Conservation (phyloP, 1,140 invertebrate genomes). For the Subanguina moxae region DNA sequence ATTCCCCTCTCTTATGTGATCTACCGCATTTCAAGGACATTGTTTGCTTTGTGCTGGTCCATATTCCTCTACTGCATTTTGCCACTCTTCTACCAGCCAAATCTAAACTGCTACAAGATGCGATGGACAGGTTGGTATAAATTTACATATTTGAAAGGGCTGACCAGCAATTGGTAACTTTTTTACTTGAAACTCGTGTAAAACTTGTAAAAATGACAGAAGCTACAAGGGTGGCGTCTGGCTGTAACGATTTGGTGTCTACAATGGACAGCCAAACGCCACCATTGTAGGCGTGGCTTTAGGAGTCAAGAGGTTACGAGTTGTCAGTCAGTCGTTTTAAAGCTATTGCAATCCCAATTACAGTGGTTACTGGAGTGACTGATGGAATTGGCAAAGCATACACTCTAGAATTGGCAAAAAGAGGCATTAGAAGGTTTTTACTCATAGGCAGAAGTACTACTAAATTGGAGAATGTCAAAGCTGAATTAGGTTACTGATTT, state of each 20-base stretch:
- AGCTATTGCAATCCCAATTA: constrained; percentile 1
- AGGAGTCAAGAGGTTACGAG: too few relatives aligned
- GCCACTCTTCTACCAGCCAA: constrained; percentile 35
- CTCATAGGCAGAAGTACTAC: constrained; percentile 41
- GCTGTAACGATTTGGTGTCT: too few relatives aligned
- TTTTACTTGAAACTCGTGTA: not conserved
- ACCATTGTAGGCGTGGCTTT: too few relatives aligned
- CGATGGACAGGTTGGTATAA: constrained; percentile 34
- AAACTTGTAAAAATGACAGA: too few relatives aligned
- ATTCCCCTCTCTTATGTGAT: constrained; percentile 22
- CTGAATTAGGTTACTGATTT: constrained; percentile 32
- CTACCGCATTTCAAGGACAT: constrained; percentile 35
- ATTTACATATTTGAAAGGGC: constrained; percentile 16
- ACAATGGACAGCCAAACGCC: too few relatives aligned
- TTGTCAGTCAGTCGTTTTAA: not conserved
- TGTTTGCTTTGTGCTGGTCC: constrained; percentile 36
- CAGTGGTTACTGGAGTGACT: constrained; percentile 48
- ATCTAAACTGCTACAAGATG: constrained; percentile 20
- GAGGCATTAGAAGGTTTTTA: constrained; percentile 45
- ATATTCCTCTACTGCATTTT: constrained; percentile 37
- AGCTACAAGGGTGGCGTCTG: too few relatives aligned
- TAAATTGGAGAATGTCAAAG: constrained; percentile 44
- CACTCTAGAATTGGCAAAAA: constrained; percentile 42
- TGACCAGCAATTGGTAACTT: too few relatives aligned
- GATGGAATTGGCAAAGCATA: constrained; percentile 50